phyloP scores from a whole-genome alignment of 1,140 invertebrate genomes.

The Diuraphis noxia region DNA sequence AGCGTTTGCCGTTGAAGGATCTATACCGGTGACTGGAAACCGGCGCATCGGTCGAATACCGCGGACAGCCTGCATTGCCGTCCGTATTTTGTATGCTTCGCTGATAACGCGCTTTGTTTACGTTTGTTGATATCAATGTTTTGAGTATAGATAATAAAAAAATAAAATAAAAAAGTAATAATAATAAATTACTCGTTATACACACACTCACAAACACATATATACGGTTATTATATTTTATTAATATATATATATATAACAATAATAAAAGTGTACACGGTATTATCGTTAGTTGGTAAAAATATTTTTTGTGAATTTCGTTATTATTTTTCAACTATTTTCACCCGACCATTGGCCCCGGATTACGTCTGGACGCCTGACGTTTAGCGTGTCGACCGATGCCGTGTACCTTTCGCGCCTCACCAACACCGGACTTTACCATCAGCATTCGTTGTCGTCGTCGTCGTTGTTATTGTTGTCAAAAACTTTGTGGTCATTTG shows the following conservation, averaged over 20 bases:
- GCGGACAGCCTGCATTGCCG: too few species aligned
- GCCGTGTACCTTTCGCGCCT: background rate
- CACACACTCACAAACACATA: background rate
- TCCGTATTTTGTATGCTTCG: background rate
- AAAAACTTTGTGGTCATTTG: background rate
- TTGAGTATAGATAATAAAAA: slow-evolving; percentile 39
- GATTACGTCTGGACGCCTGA: background rate
- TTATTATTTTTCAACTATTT: background rate
- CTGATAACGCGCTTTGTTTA: slow-evolving; percentile 51
- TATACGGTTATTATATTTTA: background rate
- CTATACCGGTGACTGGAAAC: too few species aligned
- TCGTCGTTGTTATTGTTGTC: background rate
- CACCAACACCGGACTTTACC: background rate
- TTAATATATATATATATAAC: background rate
- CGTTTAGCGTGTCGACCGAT: background rate
- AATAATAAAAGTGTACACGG: background rate
- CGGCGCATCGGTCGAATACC: background rate
- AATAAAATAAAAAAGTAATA: slow-evolving; percentile 43
- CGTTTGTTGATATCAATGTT: slow-evolving; percentile 33
- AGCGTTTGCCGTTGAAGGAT: background rate
- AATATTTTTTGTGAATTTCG: background rate
- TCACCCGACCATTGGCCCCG: background rate
- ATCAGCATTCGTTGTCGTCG: background rate
- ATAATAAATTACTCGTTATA: slow-evolving; percentile 5
- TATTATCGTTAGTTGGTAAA: background rate